A percentile compares a stretch with the other conserved stretches of the same genome.
phyloP scores from a whole-genome alignment of 1,140 invertebrate species.

The Myzus persicae region DNA sequence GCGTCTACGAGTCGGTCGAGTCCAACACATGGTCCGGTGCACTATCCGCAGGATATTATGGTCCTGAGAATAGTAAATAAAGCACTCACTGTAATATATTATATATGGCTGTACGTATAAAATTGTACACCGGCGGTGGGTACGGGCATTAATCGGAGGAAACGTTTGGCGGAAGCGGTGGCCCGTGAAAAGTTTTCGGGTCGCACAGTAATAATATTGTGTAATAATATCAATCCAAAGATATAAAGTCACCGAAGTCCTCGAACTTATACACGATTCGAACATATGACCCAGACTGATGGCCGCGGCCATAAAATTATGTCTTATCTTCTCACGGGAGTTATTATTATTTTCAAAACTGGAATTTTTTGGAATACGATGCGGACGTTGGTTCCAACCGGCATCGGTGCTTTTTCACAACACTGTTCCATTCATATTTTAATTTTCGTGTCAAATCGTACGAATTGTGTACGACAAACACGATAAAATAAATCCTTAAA shows the following conservation, averaged over 20 bases:
- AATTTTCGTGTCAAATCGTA: not conserved
- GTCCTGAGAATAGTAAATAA: not conserved
- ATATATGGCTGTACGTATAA: not conserved
- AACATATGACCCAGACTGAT: not conserved
- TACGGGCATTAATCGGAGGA: not conserved
- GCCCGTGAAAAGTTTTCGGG: not conserved
- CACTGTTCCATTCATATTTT: not conserved
- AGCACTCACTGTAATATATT: not conserved
- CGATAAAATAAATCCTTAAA: not conserved
- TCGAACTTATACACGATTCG: rapidly evolving
- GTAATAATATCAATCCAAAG: not conserved
- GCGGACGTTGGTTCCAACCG: no score
- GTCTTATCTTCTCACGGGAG: not conserved
- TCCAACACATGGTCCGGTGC: not conserved
- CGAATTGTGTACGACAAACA: not conserved
- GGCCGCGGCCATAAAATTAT: no score
- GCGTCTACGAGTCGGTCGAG: not conserved
- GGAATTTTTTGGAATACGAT: no score
- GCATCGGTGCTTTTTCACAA: not conserved
- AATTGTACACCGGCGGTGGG: not conserved
- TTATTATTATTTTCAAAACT: not conserved
- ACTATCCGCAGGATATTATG: not conserved
- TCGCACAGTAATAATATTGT: not conserved
- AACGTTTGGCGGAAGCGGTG: not conserved
- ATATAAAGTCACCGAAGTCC: not conserved